Percentiles rank a stretch among this genome's conserved stretches.
phyloP scores from a whole-genome alignment of 92 coral and sea anemone species.

The Phenganax stokvisi region DNA sequence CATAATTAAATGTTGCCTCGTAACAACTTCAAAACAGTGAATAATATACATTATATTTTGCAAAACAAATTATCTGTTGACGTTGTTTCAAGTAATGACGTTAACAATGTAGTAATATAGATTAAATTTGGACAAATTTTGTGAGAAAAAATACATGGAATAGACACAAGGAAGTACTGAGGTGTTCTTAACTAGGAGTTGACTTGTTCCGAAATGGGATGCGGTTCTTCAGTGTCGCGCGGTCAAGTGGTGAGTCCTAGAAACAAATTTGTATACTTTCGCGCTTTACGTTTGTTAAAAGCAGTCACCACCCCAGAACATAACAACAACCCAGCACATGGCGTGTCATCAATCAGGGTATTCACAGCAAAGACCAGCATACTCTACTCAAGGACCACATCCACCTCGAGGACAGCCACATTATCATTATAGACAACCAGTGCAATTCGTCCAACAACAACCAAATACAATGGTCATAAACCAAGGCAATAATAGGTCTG shows the following conservation, averaged over 20 bases:
- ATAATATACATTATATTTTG: constrained; percentile 29
- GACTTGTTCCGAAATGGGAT: constrained; percentile 16
- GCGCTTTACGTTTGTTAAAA: not conserved
- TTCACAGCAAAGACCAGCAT: constrained; percentile 16
- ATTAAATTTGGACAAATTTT: not conserved
- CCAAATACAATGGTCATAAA: constrained; percentile 74
- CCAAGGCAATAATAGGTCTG: constrained; percentile 53
- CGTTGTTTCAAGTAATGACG: not conserved
- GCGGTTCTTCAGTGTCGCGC: constrained; percentile 20
- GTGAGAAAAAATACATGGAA: not conserved
- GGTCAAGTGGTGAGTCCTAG: constrained; percentile 20
- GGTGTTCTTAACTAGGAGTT: not conserved
- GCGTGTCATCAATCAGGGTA: not conserved
- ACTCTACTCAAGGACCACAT: constrained; percentile 21
- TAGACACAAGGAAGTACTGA: not conserved
- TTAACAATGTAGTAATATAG: not conserved
- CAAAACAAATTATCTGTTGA: not conserved
- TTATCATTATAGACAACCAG: constrained; percentile 51
- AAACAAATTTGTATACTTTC: not conserved
- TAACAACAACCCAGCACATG: not conserved
- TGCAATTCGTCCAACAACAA: constrained; percentile 55
- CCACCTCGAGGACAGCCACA: constrained; percentile 63
- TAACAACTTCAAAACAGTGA: constrained; percentile 33
- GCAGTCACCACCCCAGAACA: constrained; percentile 12
- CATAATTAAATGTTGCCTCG: constrained; percentile 14